Base-by-base conservation (phyloP, 2,888 invertebrate species). In the Arenicola marina region DNA sequence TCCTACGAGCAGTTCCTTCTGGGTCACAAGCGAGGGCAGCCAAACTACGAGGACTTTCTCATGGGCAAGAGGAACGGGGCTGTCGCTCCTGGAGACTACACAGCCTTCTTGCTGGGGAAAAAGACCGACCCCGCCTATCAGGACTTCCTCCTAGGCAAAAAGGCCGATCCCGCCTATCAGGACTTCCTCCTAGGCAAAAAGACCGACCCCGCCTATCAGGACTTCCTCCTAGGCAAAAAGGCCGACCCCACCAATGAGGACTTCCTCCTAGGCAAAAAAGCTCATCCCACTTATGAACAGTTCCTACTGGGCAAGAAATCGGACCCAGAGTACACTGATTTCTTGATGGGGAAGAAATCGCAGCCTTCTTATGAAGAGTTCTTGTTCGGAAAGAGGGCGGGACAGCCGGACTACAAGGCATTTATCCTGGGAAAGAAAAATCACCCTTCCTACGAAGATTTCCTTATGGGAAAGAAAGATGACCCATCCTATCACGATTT, bases 221-320 rank as follows among this genome's bases (percentile, higher is more conserved):
- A 56, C 44, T 45, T 46, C 4, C 26, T 46, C 24, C 4, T 46
- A 21, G 58, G 58, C 2, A 58, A 58, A 18, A 46, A 44, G n/a
- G 48, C 32, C 38, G 26, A 15, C 11, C 57, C 57, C 29, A 48
- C 45, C 24, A 48, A 43, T 7, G 45, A 45, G 28, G 48, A 56
- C 44, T 45, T 46, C 4, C 26, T 46, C 24, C 4, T 46, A 21
- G 58, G 58, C 2, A 58, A 58, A 18, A 46, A 44, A 21, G 48
- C 32, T 26, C n/a, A 15, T 11, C 58, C 58, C 15, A 48, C 45
- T 33, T 45, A 48, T 26, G 43, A 43, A 2, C 31, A 24, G 21
- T 58, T 58, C 31, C 26, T 58, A 24, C n/a, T 58, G 58, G 58
- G 58, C 1, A 58, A 58, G 58, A 58, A 48, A 33, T 29, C 45